Percentiles rank a stretch among this genome's conserved stretches.
Conservation (phyloP, 2,888 invertebrate genomes). For the Heliothis peltigera region DNA sequence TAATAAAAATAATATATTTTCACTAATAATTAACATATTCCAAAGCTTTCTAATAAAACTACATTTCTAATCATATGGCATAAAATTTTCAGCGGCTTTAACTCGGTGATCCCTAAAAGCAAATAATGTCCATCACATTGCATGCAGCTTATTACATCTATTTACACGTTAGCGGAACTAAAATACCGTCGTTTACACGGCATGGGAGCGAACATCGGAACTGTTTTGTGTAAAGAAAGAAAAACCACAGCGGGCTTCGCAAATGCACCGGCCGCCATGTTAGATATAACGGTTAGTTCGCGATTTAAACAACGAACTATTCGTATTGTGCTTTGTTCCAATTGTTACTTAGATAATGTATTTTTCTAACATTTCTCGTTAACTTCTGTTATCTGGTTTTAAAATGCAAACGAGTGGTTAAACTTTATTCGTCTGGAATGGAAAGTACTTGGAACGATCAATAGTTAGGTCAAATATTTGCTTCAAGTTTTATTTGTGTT, state of each 20-base stretch:
- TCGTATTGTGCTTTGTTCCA: conserved; percentile 55
- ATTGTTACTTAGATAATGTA: conserved; percentile 39
- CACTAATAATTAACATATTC: no score
- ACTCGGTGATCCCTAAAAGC: not conserved
- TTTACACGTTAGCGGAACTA: conserved; percentile 19
- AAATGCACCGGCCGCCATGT: conserved; percentile 38
- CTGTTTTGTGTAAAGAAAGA: conserved; percentile 44
- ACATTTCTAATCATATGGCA: no score
- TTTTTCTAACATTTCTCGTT: conserved; percentile 29
- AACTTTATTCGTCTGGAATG: conserved; percentile 2
- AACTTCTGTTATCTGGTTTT: conserved; percentile 19
- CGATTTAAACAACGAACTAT: conserved; percentile 40
- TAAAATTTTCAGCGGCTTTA: no score
- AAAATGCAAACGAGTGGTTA: conserved; percentile 11
- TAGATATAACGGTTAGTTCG: conserved; percentile 32
- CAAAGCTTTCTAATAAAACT: no score
- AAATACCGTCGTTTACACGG: conserved; percentile 10
- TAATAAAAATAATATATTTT: no score
- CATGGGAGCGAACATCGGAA: conserved; percentile 38
- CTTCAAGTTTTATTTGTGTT: not conserved
- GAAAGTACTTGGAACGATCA: conserved; percentile 4
- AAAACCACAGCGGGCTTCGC: conserved; percentile 45
- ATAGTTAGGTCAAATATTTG: conserved; percentile 12
- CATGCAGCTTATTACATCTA: conserved; percentile 19
- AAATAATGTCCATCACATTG: conserved; percentile 3